Base-by-base conservation (phyloP, 2,797 vertebrate genomes). In the Craterocephalus amniculus region DNA sequence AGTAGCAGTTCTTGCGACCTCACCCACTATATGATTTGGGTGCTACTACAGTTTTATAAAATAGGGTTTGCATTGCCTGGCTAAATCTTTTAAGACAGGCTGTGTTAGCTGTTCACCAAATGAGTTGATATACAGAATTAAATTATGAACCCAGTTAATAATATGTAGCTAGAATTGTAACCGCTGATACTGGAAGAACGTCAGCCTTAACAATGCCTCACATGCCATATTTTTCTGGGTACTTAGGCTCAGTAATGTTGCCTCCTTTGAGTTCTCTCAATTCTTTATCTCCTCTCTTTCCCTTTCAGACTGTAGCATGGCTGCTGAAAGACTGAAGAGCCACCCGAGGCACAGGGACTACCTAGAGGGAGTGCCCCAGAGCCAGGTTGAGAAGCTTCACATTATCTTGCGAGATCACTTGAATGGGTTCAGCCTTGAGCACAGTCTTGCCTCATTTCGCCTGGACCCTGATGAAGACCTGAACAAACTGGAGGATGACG, bases 241-340 rank as follows among this genome's bases (percentile, higher is more conserved):
- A 22, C 11, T 22, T 9, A 45, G n/a, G 18, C 45, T 9, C 10
- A 22, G 9, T 9, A 4, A 2, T 48, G 8, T 4, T 22, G 3
- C 7, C 16, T 48, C n/a, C 45, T 16, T 16, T 38, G 36, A 40
- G 4, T 16, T 16, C 3, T 22, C n/a, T 48, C 4, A 3, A 48
- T 48, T 11, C 20, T 9, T 48, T 7, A 16, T 31, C 6, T 14
- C 26, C 35, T 34, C 10, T 51, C 56, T 38, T 36, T 36, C 3
- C 13, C 10, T 8, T 86, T 26, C 78, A 99, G 98, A 99, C 78
- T 96, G 95, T 52, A 77, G 79, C 74, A 80, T 84, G 70, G 97
- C 97, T 27, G 96, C 97, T 1, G 96, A 98, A 84, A 89, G 93
- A 55, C 81, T 99, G 83, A 99, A 98, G 85, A 95, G 95, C 83